Conservation (phyloP, 2,797 vertebrate genomes). For the Lepus townsendii region DNA sequence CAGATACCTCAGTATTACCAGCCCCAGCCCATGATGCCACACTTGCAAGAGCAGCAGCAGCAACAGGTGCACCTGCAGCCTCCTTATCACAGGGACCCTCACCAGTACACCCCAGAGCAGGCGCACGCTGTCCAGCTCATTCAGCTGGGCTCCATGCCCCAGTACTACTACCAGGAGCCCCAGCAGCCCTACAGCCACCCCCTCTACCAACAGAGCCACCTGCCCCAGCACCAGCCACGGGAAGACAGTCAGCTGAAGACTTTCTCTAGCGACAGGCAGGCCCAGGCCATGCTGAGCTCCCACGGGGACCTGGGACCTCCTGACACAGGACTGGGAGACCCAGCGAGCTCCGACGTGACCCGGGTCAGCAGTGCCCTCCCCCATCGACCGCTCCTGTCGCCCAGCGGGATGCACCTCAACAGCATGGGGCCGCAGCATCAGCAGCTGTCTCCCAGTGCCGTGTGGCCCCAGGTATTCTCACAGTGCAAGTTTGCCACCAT, state of each 20-base stretch:
- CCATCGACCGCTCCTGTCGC: conserved; percentile 87
- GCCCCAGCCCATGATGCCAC: conserved; percentile 88
- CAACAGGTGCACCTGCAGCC: conserved; percentile 88
- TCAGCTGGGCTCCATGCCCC: conserved; percentile 89
- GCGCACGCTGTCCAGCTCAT: conserved; percentile 90
- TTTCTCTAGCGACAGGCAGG: conserved; percentile 86
- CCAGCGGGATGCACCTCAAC: conserved; percentile 86
- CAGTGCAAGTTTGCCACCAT: not conserved
- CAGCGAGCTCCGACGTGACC: conserved; percentile 79
- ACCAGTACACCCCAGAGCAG: conserved; percentile 89
- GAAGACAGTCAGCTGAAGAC: conserved; percentile 87
- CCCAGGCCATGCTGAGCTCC: conserved; percentile 84
- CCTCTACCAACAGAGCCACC: conserved; percentile 88
- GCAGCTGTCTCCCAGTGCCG: conserved; percentile 86
- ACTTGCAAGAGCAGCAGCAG: conserved; percentile 86
- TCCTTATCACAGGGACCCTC: conserved; percentile 89
- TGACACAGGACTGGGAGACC: conserved; percentile 83
- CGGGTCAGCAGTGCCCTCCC: conserved; percentile 80
- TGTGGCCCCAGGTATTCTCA: conserved; percentile 90
- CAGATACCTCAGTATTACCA: conserved; percentile 91
- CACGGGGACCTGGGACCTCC: conserved; percentile 86
- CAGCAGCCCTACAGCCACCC: conserved; percentile 88
- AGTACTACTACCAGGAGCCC: conserved; percentile 91
- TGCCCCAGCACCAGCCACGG: conserved; percentile 86
- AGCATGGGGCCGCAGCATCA: conserved; percentile 88